phyloP scores from a whole-genome alignment of 1,140 invertebrate species.

The Tetramorium parvispinum region DNA sequence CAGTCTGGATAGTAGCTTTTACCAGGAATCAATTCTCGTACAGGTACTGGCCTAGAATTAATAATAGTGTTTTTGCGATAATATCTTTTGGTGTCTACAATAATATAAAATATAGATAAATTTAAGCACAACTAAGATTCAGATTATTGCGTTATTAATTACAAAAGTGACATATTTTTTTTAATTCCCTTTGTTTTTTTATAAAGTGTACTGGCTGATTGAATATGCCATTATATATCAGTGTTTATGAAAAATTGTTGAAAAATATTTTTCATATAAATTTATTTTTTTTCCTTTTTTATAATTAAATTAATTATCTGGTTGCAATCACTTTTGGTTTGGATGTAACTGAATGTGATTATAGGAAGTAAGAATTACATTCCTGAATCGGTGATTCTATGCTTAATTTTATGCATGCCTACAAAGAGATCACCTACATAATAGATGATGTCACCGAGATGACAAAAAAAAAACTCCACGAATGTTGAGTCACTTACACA shows the following conservation, averaged over 20 bases:
- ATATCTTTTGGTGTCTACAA: neutral
- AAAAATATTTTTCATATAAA: neutral
- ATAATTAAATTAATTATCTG: neutral
- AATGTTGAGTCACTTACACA: constrained; percentile 51
- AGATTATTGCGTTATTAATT: neutral
- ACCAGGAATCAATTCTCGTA: constrained; percentile 37
- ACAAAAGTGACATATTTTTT: neutral
- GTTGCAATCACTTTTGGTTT: neutral
- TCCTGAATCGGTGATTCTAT: neutral
- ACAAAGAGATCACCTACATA: constrained; percentile 26
- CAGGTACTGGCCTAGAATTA: constrained; percentile 48
- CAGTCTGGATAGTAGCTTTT: constrained; percentile 43
- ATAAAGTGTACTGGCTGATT: neutral
- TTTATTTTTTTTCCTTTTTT: neutral
- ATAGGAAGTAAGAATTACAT: neutral
- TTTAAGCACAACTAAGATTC: neutral
- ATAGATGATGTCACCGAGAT: constrained; percentile 58
- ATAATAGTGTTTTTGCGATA: constrained; percentile 13
- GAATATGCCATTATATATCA: neutral
- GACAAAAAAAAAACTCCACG: neutral
- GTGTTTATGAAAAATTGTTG: neutral
- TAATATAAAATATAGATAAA: neutral
- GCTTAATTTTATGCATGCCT: neutral
- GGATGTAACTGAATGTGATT: neutral
- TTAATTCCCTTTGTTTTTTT: neutral